Evolutionary conservation across 1,140 invertebrate species (phyloP), one percentile per base, ranked within the genome.

Genomic region (Drosophila sp.): DNA sequence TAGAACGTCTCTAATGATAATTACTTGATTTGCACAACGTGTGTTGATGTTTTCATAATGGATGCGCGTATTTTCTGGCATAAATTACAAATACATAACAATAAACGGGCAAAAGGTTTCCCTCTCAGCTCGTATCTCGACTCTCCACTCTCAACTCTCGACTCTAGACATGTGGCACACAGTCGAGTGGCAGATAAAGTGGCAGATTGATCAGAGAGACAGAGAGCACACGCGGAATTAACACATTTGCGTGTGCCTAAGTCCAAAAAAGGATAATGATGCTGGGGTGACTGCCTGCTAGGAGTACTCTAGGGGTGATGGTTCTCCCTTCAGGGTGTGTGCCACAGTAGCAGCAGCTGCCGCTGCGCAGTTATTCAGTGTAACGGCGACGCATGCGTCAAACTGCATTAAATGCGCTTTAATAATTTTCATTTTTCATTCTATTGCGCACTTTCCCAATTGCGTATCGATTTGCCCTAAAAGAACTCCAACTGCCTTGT

Each of bases 1-100:
- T 76, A 66, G 75, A 83, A 82, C 73, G 59, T 87, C 63, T 87
- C 53, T 74, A 70, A 66, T 71, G 78, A 73, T 87, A 87, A 87
- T 87, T 89, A 80, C 83, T 87, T 89, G 82, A 87, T 87, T 87
- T 89, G 76, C 83, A 79, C 82, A 82, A 78, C 71, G 79, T 89
- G 72, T 87, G 83, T 82, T 82, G 78, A 87, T 89, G 79, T 87
- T 87, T 87, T 71, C 83, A 89, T 80, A 87, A 87, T 83, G 79
- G 64, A 73, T 82, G 66, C 73, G 34, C 32, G 69, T n/a, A 18
- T 18, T 54, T 46, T 66, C 48, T 48, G 34, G 79, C 82, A 87
- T 87, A 89, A 87, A 87, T 87, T 87, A 89, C 76, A 53, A 59
- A 76, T 50, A 45, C 54, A 66, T 38, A 74, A 66, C 32, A 74